These are phyloP conservation scores for Notothenia rossii DNA, from an alignment of 2,113 vertebrate genomes.

Conservation along the genomic window DNA sequence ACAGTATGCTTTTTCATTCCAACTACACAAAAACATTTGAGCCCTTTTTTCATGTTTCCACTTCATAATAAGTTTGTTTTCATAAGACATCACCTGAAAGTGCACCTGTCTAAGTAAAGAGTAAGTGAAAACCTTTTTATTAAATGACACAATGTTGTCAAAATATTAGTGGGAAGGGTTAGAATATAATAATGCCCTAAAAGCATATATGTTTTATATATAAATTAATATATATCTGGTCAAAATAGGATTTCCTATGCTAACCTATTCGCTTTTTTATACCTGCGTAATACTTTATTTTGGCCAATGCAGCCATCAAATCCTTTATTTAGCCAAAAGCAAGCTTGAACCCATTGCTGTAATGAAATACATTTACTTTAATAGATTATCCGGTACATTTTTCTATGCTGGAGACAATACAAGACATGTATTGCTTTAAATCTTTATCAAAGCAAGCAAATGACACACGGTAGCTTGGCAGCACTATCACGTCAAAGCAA, in stretches of 20 bases:
- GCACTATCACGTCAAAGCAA: constrained; percentile 5
- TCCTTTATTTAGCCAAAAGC: neutral
- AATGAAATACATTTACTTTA: neutral
- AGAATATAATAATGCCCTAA: no score
- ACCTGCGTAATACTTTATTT: neutral
- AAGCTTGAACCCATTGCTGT: neutral
- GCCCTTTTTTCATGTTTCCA: neutral
- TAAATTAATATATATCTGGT: no score
- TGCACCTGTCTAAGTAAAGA: neutral
- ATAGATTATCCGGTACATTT: constrained; percentile 2
- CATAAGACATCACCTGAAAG: neutral
- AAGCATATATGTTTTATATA: no score
- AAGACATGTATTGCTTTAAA: neutral
- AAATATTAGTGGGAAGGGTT: no score
- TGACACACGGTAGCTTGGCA: neutral
- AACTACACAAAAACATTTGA: neutral
- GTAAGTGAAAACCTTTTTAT: neutral
- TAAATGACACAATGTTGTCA: no score
- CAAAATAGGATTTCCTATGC: neutral
- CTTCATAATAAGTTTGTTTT: neutral
- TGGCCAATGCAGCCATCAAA: neutral
- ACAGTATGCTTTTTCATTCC: neutral
- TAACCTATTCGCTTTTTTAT: neutral
- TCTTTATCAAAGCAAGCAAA: constrained; percentile 20
- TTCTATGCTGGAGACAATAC: neutral